Base-by-base conservation (phyloP, 2,888 invertebrate genomes). In the Synergus japonicus region DNA sequence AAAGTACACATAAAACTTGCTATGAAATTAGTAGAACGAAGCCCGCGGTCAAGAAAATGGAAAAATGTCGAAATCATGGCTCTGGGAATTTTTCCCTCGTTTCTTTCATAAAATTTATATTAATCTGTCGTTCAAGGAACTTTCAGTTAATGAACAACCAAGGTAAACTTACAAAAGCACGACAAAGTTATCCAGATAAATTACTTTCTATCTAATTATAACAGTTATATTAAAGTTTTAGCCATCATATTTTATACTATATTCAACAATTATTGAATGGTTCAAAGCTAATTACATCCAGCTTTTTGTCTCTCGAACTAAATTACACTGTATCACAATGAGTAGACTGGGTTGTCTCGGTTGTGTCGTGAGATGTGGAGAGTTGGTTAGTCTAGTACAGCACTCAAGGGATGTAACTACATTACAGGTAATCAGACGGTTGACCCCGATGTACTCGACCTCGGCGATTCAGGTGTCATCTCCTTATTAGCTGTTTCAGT, bases 381-480 rank as follows among this genome's bases (percentile, higher is more conserved):
- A 77, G 67, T 78, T 78, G 78, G 81, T 81, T 78, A 69, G 81
- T 65, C 5, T 22, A 43, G 76, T 82, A 87, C 84, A 83, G 80
- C 81, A 86, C 87, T 85, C 87, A 80, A 60, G 87, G 88, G 87
- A 88, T 84, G 83, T 85, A 87, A 87, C 86, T 87, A 83, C 86
- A 85, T 89, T 89, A 87, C 84, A 82, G 86, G 83, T 90, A 90
- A 90, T 90, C 89, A 89, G 87, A 86, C 86, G 85, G 86, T 86
- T 88, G 89, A 88, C 87, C 88, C 78, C 86, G 79, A 85, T 87
- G 85, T 84, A 83, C 85, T 84, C 83, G 83, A 84, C 85, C 87
- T 81, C 76, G 46, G 37, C 76, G 22, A 60, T 60, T 60, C 22
- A 22, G 22, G 60, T 60, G 60, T 60, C 60, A 22, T 22, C 22